Conservation (phyloP, 2,888 invertebrate genomes). For the Abscondita cerata region DNA sequence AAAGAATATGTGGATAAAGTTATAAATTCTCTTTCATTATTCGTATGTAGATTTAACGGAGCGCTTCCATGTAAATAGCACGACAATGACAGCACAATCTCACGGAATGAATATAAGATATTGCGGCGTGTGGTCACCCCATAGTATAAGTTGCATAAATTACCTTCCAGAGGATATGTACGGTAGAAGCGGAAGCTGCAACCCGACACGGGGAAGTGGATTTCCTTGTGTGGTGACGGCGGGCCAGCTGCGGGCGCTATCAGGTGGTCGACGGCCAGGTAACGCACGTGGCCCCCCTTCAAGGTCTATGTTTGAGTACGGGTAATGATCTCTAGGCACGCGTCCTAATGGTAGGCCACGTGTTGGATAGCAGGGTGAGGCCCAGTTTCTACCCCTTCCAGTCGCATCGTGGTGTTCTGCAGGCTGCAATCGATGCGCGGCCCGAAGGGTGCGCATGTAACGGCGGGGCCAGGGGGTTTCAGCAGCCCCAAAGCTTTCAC, state of each 20-base stretch:
- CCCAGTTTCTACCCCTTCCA: slow-evolving; percentile 39
- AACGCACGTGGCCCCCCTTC: slow-evolving; percentile 35
- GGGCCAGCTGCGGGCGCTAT: slow-evolving; percentile 42
- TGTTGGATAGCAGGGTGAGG: slow-evolving; percentile 44
- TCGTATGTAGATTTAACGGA: slow-evolving; percentile 31
- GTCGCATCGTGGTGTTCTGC: slow-evolving; percentile 34
- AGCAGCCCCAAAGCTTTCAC: slow-evolving; percentile 42
- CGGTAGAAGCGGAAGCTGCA: slow-evolving; percentile 40
- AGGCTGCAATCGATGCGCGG: slow-evolving; percentile 46
- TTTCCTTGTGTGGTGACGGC: slow-evolving; percentile 32
- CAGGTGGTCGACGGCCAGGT: slow-evolving; percentile 44
- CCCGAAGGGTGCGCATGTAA: slow-evolving; percentile 39
- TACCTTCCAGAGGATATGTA: slow-evolving; percentile 29
- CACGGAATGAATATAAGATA: slow-evolving; percentile 27
- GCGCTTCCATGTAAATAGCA: slow-evolving; percentile 39
- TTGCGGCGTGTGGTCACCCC: slow-evolving; percentile 25
- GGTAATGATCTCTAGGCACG: slow-evolving; percentile 45
- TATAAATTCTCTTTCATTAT: slow-evolving; percentile 27
- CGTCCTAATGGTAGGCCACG: slow-evolving; percentile 45
- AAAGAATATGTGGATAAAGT: slow-evolving; percentile 25
- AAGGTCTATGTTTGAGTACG: slow-evolving; percentile 35
- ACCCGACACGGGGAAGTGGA: slow-evolving; percentile 40
- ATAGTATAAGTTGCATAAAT: slow-evolving; percentile 32
- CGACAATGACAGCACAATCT: slow-evolving; percentile 38
- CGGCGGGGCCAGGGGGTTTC: slow-evolving; percentile 38